phyloP scores from a whole-genome alignment of 2,113 vertebrate genomes.

The Xiphophorus hellerii region DNA sequence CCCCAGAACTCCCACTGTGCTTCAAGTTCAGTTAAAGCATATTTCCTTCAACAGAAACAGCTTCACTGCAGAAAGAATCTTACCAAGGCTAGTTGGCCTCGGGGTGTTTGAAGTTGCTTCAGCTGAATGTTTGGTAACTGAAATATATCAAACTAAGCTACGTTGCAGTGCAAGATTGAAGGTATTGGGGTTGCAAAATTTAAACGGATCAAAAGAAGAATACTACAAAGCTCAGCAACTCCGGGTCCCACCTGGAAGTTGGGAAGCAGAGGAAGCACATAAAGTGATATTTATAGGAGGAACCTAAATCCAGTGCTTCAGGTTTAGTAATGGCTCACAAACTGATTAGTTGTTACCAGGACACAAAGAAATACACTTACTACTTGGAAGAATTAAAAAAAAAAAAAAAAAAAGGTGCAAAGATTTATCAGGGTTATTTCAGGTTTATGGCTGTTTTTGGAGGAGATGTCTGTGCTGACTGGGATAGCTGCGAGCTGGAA shows the following conservation, averaged over 20 bases:
- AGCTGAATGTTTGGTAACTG: constrained; percentile 50
- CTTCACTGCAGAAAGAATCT: constrained; percentile 52
- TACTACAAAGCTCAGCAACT: constrained; percentile 31
- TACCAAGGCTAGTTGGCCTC: constrained; percentile 58
- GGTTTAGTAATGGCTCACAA: constrained; percentile 28
- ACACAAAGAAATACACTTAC: constrained; percentile 17
- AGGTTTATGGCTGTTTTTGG: constrained; percentile 11
- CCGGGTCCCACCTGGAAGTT: constrained; percentile 12
- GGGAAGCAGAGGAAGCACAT: neutral
- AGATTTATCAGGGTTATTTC: constrained; percentile 17
- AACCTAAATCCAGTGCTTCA: neutral
- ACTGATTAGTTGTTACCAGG: constrained; percentile 12
- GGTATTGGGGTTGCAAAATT: constrained; percentile 12
- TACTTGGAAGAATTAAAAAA: constrained; percentile 1
- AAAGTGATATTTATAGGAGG: constrained; percentile 18
- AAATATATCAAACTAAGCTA: neutral
- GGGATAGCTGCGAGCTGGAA: constrained; percentile 7
- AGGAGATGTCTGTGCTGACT: constrained; percentile 7
- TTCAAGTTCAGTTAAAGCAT: constrained; percentile 52
- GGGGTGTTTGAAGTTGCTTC: constrained; percentile 57
- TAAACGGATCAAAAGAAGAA: constrained; percentile 3
- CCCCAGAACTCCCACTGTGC: constrained; percentile 50
- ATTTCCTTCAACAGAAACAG: constrained; percentile 61
- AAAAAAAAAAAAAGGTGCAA: neutral
- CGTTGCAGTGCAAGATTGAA: constrained; percentile 26